Conservation (phyloP, 1,140 invertebrate species). For the Cydia strobilella region DNA sequence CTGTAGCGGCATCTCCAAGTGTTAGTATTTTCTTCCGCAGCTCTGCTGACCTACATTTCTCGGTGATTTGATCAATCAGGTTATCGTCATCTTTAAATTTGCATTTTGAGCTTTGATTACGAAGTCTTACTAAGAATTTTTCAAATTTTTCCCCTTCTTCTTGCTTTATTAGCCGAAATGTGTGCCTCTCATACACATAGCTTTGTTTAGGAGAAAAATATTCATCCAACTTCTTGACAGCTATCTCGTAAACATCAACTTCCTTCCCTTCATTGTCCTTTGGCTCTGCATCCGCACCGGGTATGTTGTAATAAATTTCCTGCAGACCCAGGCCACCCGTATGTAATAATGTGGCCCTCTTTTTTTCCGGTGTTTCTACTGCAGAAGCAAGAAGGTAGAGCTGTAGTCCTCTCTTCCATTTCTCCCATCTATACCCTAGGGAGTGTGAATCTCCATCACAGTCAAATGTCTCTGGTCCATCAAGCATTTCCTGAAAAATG, state of each 20-base stretch:
- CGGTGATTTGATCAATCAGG: not conserved
- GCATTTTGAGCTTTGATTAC: slow-evolving; percentile 46
- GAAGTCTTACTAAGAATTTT: slow-evolving; percentile 43
- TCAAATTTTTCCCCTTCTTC: slow-evolving; percentile 45
- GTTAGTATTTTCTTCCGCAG: not conserved
- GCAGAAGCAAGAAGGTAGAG: slow-evolving; percentile 44
- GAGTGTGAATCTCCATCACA: slow-evolving; percentile 51
- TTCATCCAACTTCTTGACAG: slow-evolving; percentile 38
- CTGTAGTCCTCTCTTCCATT: slow-evolving; percentile 46
- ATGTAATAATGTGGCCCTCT: slow-evolving; percentile 41
- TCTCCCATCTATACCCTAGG: slow-evolving; percentile 49
- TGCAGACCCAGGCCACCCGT: slow-evolving; percentile 36
- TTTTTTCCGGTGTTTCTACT: slow-evolving; percentile 39
- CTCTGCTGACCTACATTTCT: not conserved
- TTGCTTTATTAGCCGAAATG: slow-evolving; percentile 39
- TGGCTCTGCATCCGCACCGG: slow-evolving; percentile 32
- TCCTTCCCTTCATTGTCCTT: not conserved
- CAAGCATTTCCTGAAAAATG: too few species aligned
- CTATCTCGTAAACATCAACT: slow-evolving; percentile 34
- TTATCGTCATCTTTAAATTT: slow-evolving; percentile 37
- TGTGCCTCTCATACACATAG: slow-evolving; percentile 44
- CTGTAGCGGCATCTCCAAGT: not conserved
- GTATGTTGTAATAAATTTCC: slow-evolving; percentile 44
- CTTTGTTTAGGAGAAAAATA: slow-evolving; percentile 33
- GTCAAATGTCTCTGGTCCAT: slow-evolving; percentile 41